These are phyloP conservation scores for Bujurquina vittata DNA, from an alignment of 2,113 vertebrate genomes.

Conservation along the genomic window DNA sequence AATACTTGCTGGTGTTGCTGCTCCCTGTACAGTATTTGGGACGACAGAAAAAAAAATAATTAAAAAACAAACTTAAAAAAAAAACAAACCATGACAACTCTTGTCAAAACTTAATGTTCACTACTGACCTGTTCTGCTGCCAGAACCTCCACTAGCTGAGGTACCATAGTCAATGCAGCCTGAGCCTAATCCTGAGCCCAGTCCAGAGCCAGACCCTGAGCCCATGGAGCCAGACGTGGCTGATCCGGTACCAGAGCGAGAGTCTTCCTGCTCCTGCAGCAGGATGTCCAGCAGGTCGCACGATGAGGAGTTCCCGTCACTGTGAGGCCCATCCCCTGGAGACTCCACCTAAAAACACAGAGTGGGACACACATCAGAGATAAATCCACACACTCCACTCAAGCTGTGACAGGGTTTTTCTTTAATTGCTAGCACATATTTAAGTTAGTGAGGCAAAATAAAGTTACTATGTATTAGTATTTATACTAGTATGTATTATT, in stretches of 20 bases:
- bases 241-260: conserved; percentile 86
- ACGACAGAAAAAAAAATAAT: not conserved
- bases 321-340: conserved; percentile 68
- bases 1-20: conserved; percentile 91
- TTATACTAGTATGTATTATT: not conserved
- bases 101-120: not conserved
- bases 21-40: conserved; percentile 77
- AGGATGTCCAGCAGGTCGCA: conserved; percentile 89
- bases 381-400: not conserved
- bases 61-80: not conserved
- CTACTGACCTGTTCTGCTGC: conserved; percentile 86
- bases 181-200: conserved; percentile 64
- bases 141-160: conserved; percentile 76
- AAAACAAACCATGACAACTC: not conserved
- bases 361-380: not conserved
- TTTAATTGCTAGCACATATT: not conserved
- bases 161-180: conserved; percentile 82
- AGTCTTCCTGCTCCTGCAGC: conserved; percentile 87
- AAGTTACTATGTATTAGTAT: not conserved
- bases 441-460: fast-evolving
- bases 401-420: not conserved
- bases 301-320: conserved; percentile 85
- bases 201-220: conserved; percentile 69
- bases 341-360: conserved; percentile 62
- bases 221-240: conserved; percentile 82